Conservation (phyloP, 2,113 vertebrate species). For the Xiphophorus couchianus region DNA sequence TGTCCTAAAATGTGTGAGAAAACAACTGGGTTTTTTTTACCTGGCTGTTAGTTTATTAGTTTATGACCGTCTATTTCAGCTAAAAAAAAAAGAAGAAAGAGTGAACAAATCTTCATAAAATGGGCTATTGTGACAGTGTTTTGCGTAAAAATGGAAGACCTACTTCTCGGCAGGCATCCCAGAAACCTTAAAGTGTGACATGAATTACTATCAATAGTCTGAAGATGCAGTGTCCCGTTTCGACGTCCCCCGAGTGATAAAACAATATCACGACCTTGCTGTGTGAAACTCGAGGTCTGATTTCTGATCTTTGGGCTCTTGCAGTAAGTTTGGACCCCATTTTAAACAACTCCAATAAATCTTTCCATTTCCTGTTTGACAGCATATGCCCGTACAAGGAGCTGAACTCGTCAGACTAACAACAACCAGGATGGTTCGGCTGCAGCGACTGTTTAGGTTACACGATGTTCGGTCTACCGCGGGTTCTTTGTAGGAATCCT, state of each 20-base stretch:
- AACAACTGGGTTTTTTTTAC: too few species aligned
- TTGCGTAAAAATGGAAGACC: conserved; percentile 39
- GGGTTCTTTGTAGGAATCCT: conserved; percentile 23
- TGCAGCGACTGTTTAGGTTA: conserved; percentile 49
- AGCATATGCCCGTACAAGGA: conserved; percentile 49
- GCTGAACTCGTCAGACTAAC: conserved; percentile 30
- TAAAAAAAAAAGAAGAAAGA: background rate
- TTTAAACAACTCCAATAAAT: conserved; percentile 8
- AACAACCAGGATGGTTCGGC: conserved; percentile 43
- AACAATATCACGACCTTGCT: conserved; percentile 58
- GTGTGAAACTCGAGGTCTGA: conserved; percentile 28
- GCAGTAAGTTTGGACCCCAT: conserved; percentile 30
- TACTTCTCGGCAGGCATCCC: conserved; percentile 46
- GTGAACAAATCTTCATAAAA: conserved; percentile 18
- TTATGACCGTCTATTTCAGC: background rate
- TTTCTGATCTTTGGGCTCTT: conserved; percentile 34
- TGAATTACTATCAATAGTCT: conserved; percentile 53
- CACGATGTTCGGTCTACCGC: conserved; percentile 18
- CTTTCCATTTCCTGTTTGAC: background rate
- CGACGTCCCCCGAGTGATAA: conserved; percentile 52
- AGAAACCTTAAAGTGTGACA: conserved; percentile 54
- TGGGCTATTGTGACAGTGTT: conserved; percentile 35
- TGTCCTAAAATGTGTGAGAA: too few species aligned
- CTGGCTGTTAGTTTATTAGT: background rate
- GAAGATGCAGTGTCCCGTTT: conserved; percentile 57